Evolutionary conservation across 2,888 invertebrate species (phyloP).

Genomic region (Eupithecia subfuscata): DNA sequence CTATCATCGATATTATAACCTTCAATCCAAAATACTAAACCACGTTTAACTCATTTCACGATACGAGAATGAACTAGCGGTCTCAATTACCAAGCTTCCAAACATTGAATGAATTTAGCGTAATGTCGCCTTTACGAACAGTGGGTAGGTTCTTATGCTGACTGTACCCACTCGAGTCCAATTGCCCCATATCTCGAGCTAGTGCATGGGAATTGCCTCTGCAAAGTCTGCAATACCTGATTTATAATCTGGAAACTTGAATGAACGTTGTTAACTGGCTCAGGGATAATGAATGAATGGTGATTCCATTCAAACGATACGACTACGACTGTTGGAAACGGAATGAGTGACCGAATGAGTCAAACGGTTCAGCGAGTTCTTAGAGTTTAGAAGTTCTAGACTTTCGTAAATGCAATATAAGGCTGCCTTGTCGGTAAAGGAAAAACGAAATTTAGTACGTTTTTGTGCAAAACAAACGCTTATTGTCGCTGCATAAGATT

Average conservation of each 20-base stretch:
- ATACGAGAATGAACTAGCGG: constrained; percentile 18
- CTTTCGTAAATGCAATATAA: not conserved
- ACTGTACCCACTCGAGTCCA: constrained; percentile 45
- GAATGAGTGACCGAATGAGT: not conserved
- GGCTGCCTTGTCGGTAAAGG: too few species aligned
- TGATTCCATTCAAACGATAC: constrained; percentile 4
- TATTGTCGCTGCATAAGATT: too few species aligned
- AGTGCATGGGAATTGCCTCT: constrained; percentile 47
- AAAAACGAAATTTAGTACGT: too few species aligned
- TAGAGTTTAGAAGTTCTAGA: too few species aligned
- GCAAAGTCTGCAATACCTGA: constrained; percentile 33
- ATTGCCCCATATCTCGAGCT: constrained; percentile 51
- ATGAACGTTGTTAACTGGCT: constrained; percentile 18
- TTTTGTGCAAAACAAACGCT: too few species aligned
- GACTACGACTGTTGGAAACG: not conserved
- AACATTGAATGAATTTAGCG: constrained; percentile 60
- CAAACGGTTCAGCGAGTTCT: not conserved
- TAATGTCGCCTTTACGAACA: constrained; percentile 55
- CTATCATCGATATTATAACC: too few species aligned
- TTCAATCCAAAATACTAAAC: too few species aligned
- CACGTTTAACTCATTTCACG: not conserved
- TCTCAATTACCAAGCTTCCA: constrained; percentile 19
- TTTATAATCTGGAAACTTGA: constrained; percentile 35
- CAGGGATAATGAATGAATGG: constrained; percentile 19
- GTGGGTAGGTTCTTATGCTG: constrained; percentile 41